phyloP scores from a whole-genome alignment of 2,797 vertebrate species.

The Aeoliscus strigatus region DNA sequence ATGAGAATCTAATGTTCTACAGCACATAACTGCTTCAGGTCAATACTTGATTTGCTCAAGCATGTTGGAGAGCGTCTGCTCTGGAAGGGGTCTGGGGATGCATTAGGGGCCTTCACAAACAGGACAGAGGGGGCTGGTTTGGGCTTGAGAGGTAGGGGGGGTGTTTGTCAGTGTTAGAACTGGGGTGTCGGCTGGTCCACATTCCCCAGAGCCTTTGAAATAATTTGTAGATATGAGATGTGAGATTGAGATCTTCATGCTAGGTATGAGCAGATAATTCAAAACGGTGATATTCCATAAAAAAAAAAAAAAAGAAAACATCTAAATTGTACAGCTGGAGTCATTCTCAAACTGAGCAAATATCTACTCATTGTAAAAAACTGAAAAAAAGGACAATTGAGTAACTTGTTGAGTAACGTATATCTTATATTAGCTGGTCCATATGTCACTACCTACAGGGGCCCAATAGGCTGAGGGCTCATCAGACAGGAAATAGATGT shows the following conservation, averaged over 20 bases:
- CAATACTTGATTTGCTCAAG: slow-evolving; percentile 93
- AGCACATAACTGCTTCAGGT: slow-evolving; percentile 93
- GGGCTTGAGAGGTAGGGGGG: slow-evolving; percentile 1
- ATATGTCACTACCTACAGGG: slow-evolving; percentile 3
- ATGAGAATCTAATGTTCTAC: slow-evolving; percentile 95
- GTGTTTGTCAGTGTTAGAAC: slow-evolving; percentile 25
- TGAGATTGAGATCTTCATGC: slow-evolving; percentile 17
- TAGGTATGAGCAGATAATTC: slow-evolving; percentile 25
- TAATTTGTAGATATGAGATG: slow-evolving; percentile 39
- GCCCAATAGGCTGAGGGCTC: slow-evolving; percentile 10
- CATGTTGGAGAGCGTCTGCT: slow-evolving; percentile 80
- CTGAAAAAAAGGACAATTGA: slow-evolving; percentile 63
- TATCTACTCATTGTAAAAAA: slow-evolving; percentile 69
- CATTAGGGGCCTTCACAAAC: slow-evolving; percentile 79
- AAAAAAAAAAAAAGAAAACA: slow-evolving; percentile 27
- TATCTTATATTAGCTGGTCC: slow-evolving; percentile 24
- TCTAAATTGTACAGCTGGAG: slow-evolving; percentile 33
- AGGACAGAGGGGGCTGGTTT: slow-evolving; percentile 37
- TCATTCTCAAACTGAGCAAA: slow-evolving; percentile 40
- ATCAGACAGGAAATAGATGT: slow-evolving; percentile 18
- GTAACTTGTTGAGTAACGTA: slow-evolving; percentile 27
- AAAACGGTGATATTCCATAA: slow-evolving; percentile 21
- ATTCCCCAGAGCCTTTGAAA: slow-evolving; percentile 40
- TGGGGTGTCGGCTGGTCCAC: slow-evolving; percentile 16
- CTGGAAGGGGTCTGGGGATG: slow-evolving; percentile 84